Conservation (phyloP, 2,797 vertebrate species). For the Saxicola maurus region DNA sequence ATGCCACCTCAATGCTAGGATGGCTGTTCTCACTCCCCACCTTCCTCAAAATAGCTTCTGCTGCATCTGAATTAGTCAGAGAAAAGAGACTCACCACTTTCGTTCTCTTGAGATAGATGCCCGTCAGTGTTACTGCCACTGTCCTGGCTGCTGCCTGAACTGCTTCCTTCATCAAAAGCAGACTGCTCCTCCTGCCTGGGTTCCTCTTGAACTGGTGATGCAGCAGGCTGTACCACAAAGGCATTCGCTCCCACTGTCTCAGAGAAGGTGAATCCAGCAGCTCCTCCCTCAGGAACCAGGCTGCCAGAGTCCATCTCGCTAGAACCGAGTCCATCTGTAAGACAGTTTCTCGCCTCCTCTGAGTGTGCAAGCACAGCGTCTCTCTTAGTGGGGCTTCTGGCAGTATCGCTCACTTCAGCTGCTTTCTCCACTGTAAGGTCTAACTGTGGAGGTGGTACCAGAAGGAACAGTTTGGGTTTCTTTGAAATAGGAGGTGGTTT, state of each 20-base stretch:
- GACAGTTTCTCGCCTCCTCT: slow-evolving; percentile 65
- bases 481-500: slow-evolving; percentile 88
- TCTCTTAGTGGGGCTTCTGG: slow-evolving; percentile 48
- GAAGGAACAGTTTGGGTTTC: slow-evolving; percentile 87
- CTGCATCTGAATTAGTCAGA: neutral
- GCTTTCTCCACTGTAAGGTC: slow-evolving; percentile 61
- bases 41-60: neutral
- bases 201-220: slow-evolving; percentile 49
- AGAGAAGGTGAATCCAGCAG: slow-evolving; percentile 66
- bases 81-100: slow-evolving; percentile 78
- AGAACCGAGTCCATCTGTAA: slow-evolving; percentile 54
- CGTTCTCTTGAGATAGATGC: slow-evolving; percentile 74
- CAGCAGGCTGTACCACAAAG: slow-evolving; percentile 64
- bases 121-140: slow-evolving; percentile 59
- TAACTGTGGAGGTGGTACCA: slow-evolving; percentile 74
- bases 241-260: slow-evolving; percentile 65
- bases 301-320: slow-evolving; percentile 60
- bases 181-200: slow-evolving; percentile 62
- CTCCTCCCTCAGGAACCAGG: slow-evolving; percentile 67
- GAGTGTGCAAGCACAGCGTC: slow-evolving; percentile 24
- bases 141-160: slow-evolving; percentile 68
- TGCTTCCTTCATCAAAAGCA: slow-evolving; percentile 50
- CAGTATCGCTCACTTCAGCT: slow-evolving; percentile 50
- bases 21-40: neutral
- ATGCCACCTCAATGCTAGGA: neutral